Percentiles rank a stretch among this genome's conserved stretches.
Conservation (phyloP, 1,140 invertebrate genomes). For the Drosophila funebris region DNA sequence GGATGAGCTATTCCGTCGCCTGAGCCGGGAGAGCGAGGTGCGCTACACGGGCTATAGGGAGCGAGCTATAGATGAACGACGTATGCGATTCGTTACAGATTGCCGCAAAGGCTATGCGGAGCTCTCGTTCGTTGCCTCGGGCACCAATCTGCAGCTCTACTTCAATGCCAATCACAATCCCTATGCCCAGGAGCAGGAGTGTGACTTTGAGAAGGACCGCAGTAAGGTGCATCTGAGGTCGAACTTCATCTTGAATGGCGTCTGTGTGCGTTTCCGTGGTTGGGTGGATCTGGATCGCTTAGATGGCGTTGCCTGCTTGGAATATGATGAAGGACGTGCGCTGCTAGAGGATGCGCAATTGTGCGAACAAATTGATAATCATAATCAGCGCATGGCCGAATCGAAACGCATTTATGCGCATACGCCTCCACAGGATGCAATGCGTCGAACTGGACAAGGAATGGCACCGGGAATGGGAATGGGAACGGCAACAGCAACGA, state of each 20-base stretch:
- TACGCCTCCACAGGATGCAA: constrained; percentile 58
- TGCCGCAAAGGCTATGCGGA: constrained; percentile 97
- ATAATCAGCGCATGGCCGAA: constrained; percentile 86
- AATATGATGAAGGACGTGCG: constrained; percentile 94
- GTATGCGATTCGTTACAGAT: constrained; percentile 95
- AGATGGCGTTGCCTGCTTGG: constrained; percentile 96
- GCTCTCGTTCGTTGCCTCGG: constrained; percentile 95
- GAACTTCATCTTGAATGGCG: constrained; percentile 98
- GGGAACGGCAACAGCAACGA: not conserved
- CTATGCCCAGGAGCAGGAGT: constrained; percentile 90
- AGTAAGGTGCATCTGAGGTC: constrained; percentile 98
- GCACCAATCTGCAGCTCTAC: constrained; percentile 96
- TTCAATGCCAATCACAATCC: constrained; percentile 89
- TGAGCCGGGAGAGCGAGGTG: constrained; percentile 96
- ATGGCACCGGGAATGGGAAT: not conserved
- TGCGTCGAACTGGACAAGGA: constrained; percentile 21
- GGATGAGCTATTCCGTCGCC: constrained; percentile 95
- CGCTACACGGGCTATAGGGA: constrained; percentile 97
- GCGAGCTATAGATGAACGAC: constrained; percentile 94
- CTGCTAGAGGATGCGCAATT: constrained; percentile 92
- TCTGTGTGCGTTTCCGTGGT: constrained; percentile 97
- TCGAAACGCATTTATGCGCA: constrained; percentile 57
- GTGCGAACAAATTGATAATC: constrained; percentile 94
- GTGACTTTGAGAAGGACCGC: constrained; percentile 97
- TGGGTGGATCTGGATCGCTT: constrained; percentile 97